Percentiles rank a stretch among this genome's conserved stretches.
Conservation (phyloP, 1,140 invertebrate genomes). For the Eurosta solidaginis region DNA sequence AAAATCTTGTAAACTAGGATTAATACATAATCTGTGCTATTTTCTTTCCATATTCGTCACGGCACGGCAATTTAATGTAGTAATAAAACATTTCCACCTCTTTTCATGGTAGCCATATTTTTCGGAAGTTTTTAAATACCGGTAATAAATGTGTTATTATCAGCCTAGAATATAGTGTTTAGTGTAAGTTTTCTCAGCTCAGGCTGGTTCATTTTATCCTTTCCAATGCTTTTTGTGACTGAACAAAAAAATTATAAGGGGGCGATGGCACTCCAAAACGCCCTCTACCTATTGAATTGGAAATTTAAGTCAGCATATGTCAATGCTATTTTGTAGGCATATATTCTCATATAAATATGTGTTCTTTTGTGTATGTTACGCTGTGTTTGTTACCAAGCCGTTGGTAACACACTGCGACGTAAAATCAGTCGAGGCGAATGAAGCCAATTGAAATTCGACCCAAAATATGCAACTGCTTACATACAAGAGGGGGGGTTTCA, state of each 20-base stretch:
- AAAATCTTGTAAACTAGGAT: too few relatives aligned
- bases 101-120: too few relatives aligned
- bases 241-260: not conserved
- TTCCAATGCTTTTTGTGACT: not conserved
- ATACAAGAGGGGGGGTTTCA: not conserved
- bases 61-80: too few relatives aligned
- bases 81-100: too few relatives aligned
- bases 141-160: too few relatives aligned
- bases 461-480: slow-evolving; percentile 33
- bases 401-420: too few relatives aligned
- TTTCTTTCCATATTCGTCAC: too few relatives aligned
- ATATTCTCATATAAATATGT: not conserved
- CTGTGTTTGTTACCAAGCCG: not conserved
- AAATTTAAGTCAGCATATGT: not conserved
- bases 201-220: not conserved
- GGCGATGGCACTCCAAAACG: not conserved
- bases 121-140: too few relatives aligned
- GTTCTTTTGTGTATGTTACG: not conserved
- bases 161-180: too few relatives aligned
- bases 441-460: slow-evolving; percentile 36
- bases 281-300: not conserved
- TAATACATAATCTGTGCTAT: too few relatives aligned
- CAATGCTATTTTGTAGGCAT: not conserved
- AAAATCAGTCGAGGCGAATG: not conserved
- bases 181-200: not conserved